phyloP scores from a whole-genome alignment of 2,888 invertebrate genomes.

The Melikaiella ostensackeni region DNA sequence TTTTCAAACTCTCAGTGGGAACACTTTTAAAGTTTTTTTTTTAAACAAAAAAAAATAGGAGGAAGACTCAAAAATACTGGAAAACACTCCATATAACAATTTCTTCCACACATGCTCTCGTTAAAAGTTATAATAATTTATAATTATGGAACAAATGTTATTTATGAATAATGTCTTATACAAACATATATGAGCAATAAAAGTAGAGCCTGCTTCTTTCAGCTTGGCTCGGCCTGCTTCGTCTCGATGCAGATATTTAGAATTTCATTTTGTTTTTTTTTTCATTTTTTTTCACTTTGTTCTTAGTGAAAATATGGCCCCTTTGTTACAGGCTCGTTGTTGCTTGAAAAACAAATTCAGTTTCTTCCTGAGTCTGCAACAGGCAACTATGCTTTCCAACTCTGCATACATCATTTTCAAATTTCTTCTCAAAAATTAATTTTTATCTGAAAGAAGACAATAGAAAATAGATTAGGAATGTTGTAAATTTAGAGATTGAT shows the following conservation, averaged over 20 bases:
- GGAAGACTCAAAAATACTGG: constrained; percentile 70
- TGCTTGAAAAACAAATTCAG: constrained; percentile 59
- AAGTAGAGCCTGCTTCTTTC: constrained; percentile 66
- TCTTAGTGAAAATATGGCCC: constrained; percentile 75
- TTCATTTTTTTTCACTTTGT: constrained; percentile 41
- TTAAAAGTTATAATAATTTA: constrained; percentile 58
- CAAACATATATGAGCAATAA: constrained; percentile 75
- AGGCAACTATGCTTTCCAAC: constrained; percentile 54
- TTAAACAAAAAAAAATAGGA: constrained; percentile 30
- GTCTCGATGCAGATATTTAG: constrained; percentile 74
- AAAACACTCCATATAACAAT: constrained; percentile 59
- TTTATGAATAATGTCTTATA: constrained; percentile 66
- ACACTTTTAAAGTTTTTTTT: neutral
- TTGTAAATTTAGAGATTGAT: neutral
- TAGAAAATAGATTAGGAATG: neutral
- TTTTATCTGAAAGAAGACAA: constrained; percentile 12
- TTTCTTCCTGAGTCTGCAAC: constrained; percentile 72
- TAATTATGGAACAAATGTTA: constrained; percentile 62
- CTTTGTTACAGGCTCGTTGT: constrained; percentile 75
- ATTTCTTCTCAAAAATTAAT: neutral
- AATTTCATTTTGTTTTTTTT: constrained; percentile 59
- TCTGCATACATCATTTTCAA: constrained; percentile 39
- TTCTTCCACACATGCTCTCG: constrained; percentile 50
- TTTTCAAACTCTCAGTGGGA: too few species aligned
- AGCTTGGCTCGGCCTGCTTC: constrained; percentile 61